Evolutionary conservation across 2,888 invertebrate genomes (phyloP).

Genomic region (Drosophila pseudotalamancana): DNA sequence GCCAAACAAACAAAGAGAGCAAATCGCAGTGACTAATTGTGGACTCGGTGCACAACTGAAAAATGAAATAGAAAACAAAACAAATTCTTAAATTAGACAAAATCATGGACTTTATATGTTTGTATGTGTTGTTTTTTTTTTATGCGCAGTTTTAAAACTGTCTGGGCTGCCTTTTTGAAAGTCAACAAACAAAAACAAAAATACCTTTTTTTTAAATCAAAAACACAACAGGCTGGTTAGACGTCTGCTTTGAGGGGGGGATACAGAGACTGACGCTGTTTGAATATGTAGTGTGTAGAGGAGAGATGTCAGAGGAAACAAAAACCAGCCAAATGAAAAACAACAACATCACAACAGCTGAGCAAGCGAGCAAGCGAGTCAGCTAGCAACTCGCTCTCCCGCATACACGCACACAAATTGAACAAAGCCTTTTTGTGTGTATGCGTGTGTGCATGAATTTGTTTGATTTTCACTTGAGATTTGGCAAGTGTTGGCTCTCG

Average conservation of each 20-base stretch:
- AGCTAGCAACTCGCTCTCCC: conserved; percentile 36
- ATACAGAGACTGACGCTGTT: not conserved
- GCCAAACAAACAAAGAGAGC: conserved; percentile 40
- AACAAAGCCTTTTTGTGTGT: conserved; percentile 46
- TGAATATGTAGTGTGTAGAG: not conserved
- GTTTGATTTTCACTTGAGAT: conserved; percentile 51
- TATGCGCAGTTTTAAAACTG: conserved; percentile 45
- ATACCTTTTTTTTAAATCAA: conserved; percentile 41
- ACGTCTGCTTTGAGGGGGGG: conserved; percentile 21
- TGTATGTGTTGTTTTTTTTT: conserved; percentile 14
- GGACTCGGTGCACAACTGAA: conserved; percentile 18
- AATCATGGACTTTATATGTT: conserved; percentile 5
- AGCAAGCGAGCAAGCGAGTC: conserved; percentile 69
- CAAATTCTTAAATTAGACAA: conserved; percentile 18
- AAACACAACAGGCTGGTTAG: conserved; percentile 48
- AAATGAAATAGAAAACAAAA: conserved; percentile 29
- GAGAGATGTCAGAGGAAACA: conserved; percentile 4
- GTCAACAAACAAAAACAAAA: conserved; percentile 45
- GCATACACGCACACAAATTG: conserved; percentile 17
- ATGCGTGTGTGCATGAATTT: conserved; percentile 26
- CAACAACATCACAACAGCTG: conserved; percentile 69
- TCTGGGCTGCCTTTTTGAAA: conserved; percentile 30
- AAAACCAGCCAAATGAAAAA: conserved; percentile 44
- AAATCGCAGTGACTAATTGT: conserved; percentile 65
- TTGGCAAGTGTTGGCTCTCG: conserved; percentile 28